A percentile compares a stretch with the other conserved stretches of the same genome.
These are phyloP conservation scores for Myathropa florea DNA, from an alignment of 2,888 invertebrate genomes.

Conservation along the genomic window DNA sequence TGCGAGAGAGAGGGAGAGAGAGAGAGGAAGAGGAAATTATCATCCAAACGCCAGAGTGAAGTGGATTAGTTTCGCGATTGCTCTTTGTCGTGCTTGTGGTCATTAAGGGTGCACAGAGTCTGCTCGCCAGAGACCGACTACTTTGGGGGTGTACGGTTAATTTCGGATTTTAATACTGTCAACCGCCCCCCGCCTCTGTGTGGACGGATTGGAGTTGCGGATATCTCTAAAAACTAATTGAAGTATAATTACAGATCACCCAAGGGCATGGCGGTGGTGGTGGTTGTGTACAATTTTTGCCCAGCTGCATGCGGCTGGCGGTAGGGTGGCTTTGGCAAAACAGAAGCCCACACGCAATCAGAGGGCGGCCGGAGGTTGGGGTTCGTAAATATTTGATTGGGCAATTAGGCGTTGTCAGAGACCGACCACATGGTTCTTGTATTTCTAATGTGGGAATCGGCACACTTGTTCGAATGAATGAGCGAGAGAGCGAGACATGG, in stretches of 20 bases:
- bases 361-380: not conserved
- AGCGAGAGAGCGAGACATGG: not conserved
- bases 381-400: conserved; percentile 68
- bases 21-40: conserved; percentile 52
- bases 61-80: conserved; percentile 71
- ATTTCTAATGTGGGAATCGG: conserved; percentile 59
- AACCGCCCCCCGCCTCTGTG: not conserved
- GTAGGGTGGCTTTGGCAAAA: not conserved
- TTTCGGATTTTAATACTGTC: conserved; percentile 45
- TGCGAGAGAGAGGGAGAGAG: not conserved
- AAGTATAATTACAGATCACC: conserved; percentile 67
- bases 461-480: conserved; percentile 35
- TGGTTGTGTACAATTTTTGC: not conserved
- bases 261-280: not conserved
- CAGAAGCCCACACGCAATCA: conserved; percentile 7
- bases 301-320: not conserved
- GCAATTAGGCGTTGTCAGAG: conserved; percentile 66
- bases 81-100: conserved; percentile 67
- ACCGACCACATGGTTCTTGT: conserved; percentile 25
- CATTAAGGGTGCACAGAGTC: conserved; percentile 63
- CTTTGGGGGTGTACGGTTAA: not conserved
- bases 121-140: not conserved
- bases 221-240: conserved; percentile 68
- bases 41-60: conserved; percentile 64
- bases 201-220: conserved; percentile 57